Base-by-base conservation (phyloP, 2,113 vertebrate species). In the Oncorhynchus kisutch region DNA sequence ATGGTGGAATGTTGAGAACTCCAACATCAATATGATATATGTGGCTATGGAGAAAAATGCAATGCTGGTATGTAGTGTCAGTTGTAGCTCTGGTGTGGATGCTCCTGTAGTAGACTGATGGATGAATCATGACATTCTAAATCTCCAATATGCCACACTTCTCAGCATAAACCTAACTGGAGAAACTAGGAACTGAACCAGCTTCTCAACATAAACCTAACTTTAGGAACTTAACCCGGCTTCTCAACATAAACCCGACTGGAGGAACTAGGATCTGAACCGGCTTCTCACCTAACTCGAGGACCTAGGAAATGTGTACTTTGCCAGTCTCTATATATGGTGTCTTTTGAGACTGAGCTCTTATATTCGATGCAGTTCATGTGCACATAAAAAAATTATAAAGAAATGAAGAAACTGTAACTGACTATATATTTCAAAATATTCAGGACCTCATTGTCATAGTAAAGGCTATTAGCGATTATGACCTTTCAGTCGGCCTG, bases 401-500 rank as follows among this genome's bases (percentile, higher is more conserved):
- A 14, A 27, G 64, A 66, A 65, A 65, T 14, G 4, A 25, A 13
- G 13, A 67, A 67, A 67, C 29, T 11, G 13, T 67, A 31, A 34
- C 25, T 48, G 31, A 25, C 16, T 18, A 20, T 60, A 65, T 71
- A 70, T 65, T 25, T 59, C 68, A 29, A 22, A 48, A 68, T 64
- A 51, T 49, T 13, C 39, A 65, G 24, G 20, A 14, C 20, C 48
- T 57, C 39, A 51, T 57, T 73, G 65, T 76, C 16, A 22, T 65
- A 18, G 13, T 73, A 60, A 80, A 72, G 69, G 27, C 34, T 51
- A 70, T 71, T 74, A 73, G 67, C 31, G 51, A 76, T 57, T 74
- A 7, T 62, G 71, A 78, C 68, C 31, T 80, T 74, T 72, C 14
- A 67, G 75, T 75, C 51, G 34, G 70, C 67, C 65, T 48, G 60